These are phyloP conservation scores for Alethe diademata DNA, from an alignment of 2,113 vertebrate species.

Conservation along the genomic window DNA sequence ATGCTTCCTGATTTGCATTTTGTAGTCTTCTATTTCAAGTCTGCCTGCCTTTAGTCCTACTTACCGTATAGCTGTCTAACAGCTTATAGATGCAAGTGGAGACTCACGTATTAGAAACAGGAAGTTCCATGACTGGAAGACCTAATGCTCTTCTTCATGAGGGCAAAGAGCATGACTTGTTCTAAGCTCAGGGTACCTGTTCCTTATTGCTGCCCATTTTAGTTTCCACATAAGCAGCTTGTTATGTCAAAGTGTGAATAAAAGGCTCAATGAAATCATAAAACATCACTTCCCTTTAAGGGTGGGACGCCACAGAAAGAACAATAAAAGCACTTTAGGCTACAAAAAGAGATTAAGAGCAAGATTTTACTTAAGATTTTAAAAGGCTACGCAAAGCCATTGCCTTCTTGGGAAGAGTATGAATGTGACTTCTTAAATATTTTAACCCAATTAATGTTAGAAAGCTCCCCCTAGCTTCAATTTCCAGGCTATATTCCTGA, in stretches of 20 bases:
- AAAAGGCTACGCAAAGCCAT: not conserved
- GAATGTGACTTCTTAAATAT: not conserved
- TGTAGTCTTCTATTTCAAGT: not conserved
- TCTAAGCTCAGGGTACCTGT: not conserved
- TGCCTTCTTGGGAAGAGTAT: not conserved
- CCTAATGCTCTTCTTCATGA: not conserved
- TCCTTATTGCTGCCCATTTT: not conserved
- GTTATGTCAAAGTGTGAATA: not conserved
- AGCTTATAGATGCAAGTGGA: not conserved
- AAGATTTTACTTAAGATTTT: not conserved
- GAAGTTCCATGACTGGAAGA: not conserved
- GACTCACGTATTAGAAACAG: not conserved
- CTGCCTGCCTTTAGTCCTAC: not conserved
- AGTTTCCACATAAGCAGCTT: not conserved
- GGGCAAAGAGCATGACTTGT: not conserved
- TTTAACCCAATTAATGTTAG: not conserved
- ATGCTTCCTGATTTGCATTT: not conserved
- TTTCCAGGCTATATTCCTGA: not conserved
- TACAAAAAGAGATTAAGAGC: not conserved
- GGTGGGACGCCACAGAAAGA: not conserved
- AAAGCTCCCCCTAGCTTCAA: not conserved
- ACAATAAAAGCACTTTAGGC: not conserved
- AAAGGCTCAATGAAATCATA: not conserved
- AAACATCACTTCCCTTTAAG: not conserved
- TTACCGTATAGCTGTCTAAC: not conserved